A percentile compares a stretch with the other conserved stretches of the same genome.
These are phyloP conservation scores for Pangasius krempfi DNA, from an alignment of 2,797 vertebrate species.

Conservation along the genomic window DNA sequence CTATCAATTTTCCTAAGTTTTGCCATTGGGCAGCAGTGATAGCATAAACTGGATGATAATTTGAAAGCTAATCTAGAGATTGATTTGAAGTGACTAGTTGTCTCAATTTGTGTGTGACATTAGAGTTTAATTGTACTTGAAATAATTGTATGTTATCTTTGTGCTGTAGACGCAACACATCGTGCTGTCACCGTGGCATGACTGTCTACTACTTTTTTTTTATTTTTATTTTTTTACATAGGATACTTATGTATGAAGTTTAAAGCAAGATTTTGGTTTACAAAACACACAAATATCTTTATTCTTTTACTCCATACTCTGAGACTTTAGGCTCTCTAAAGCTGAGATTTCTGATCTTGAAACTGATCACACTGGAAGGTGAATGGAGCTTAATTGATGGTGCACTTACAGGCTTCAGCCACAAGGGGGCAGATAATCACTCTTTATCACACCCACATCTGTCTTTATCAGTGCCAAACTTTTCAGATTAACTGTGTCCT, in stretches of 20 bases:
- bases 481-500: slow-evolving; percentile 1
- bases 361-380: background rate
- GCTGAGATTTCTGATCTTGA: background rate
- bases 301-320: background rate
- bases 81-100: background rate
- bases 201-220: background rate
- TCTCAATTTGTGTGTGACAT: background rate
- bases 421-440: slow-evolving; percentile 31
- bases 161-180: background rate
- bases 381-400: background rate
- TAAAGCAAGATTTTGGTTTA: background rate
- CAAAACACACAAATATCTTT: background rate
- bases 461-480: background rate
- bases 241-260: background rate
- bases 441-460: slow-evolving; percentile 53
- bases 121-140: background rate
- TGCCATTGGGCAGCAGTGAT: background rate
- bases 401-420: slow-evolving; percentile 24
- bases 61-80: background rate
- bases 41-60: background rate
- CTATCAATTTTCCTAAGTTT: background rate
- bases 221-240: background rate
- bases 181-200: background rate
- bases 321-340: background rate
- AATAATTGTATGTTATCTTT: background rate